phyloP scores from a whole-genome alignment of 2,888 invertebrate species.

The Phyto melanocephala region DNA sequence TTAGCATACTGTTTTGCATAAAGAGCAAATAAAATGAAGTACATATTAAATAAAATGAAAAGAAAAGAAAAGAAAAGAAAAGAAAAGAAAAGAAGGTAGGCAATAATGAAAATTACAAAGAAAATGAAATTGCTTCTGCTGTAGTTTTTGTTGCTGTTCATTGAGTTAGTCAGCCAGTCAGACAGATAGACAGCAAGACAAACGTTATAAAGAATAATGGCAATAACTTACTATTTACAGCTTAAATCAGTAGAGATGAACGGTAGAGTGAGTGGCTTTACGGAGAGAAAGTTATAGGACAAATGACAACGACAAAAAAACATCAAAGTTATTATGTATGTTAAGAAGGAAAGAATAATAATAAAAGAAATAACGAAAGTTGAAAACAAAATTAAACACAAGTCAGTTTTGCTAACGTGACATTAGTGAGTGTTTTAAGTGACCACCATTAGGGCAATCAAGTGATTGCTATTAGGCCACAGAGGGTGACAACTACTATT shows the following conservation, averaged over 20 bases:
- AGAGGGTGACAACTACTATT: slow-evolving; percentile 57
- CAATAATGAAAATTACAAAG: slow-evolving; percentile 51
- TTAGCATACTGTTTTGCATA: slow-evolving; percentile 65
- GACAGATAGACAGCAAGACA: neutral
- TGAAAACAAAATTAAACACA: neutral
- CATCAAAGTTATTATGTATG: slow-evolving; percentile 10
- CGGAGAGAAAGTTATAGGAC: slow-evolving; percentile 32
- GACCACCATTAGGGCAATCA: slow-evolving; percentile 63
- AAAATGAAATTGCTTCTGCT: slow-evolving; percentile 36
- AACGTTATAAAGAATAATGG: slow-evolving; percentile 33
- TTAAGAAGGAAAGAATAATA: neutral
- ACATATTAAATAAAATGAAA: neutral
- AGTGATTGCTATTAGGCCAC: slow-evolving; percentile 67
- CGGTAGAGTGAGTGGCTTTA: neutral
- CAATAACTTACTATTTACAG: slow-evolving; percentile 40
- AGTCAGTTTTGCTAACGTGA: slow-evolving; percentile 45
- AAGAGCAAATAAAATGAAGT: slow-evolving; percentile 56
- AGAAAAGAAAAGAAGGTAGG: slow-evolving; percentile 41
- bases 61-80: neutral
- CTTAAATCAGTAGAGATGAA: slow-evolving; percentile 36
- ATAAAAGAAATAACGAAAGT: neutral
- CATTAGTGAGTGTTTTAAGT: slow-evolving; percentile 62
- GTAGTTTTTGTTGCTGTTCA: neutral
- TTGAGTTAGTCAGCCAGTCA: slow-evolving; percentile 4
- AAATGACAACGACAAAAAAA: neutral